Evolutionary conservation across 2,888 invertebrate species (phyloP).

Genomic region (Zonitis immaculata): DNA sequence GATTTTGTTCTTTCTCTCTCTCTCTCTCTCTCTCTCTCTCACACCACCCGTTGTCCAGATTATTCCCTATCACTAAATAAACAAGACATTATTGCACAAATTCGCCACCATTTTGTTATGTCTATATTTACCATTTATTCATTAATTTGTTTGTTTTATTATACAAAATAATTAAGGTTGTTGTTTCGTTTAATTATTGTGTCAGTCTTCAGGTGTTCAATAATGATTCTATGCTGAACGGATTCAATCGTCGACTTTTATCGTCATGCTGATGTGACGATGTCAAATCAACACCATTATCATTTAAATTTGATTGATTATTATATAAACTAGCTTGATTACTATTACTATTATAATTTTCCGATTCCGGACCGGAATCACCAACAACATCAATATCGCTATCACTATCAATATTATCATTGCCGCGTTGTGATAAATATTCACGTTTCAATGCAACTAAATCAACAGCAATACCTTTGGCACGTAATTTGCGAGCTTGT

Average conservation of each 20-base stretch:
- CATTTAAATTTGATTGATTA: constrained; percentile 21
- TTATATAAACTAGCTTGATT: constrained; percentile 42
- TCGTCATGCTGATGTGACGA: constrained; percentile 47
- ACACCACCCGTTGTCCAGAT: neutral
- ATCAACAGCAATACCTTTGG: constrained; percentile 86
- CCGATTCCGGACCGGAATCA: constrained; percentile 66
- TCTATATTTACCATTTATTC: too few relatives aligned
- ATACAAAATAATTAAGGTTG: too few relatives aligned
- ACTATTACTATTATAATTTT: constrained; percentile 53
- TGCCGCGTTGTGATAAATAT: constrained; percentile 74
- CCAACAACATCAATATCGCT: constrained; percentile 85
- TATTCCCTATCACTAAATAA: constrained; percentile 13
- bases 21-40: too few relatives aligned
- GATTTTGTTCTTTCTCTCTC: too few relatives aligned
- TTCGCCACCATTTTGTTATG: constrained; percentile 11
- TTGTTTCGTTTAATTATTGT: too few relatives aligned
- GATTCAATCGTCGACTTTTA: constrained; percentile 62
- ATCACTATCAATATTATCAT: constrained; percentile 56
- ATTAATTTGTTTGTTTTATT: too few relatives aligned
- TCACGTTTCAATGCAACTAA: constrained; percentile 79
- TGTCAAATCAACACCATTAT: constrained; percentile 46
- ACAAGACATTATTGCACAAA: constrained; percentile 34
- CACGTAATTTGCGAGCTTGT: constrained; percentile 86
- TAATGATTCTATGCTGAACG: constrained; percentile 86
- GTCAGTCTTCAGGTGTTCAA: constrained; percentile 61